phyloP scores from a whole-genome alignment of 2,888 invertebrate species.

The Eueremaeus valkanovi region DNA sequence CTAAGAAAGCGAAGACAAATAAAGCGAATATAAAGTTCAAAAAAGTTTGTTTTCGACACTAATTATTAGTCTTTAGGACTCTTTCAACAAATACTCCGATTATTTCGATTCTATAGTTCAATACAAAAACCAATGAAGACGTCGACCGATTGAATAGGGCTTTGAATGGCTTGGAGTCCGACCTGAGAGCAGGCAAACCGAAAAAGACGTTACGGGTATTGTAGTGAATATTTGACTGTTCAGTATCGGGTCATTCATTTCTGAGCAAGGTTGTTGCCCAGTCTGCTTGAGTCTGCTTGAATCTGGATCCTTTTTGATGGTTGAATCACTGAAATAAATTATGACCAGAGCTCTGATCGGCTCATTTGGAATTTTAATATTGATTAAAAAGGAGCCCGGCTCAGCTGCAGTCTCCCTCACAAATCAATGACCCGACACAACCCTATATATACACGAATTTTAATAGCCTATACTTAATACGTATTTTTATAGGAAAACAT shows the following conservation, averaged over 20 bases:
- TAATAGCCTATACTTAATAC: neutral
- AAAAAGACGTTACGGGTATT: too few species aligned
- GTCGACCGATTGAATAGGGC: constrained; percentile 34
- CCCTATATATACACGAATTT: too few species aligned
- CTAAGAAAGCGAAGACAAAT: constrained; percentile 44
- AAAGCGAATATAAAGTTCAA: constrained; percentile 45
- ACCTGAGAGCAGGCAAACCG: neutral
- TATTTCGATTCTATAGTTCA: constrained; percentile 32
- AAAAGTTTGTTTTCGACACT: constrained; percentile 42
- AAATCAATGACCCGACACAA: too few species aligned
- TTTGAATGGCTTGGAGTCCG: neutral
- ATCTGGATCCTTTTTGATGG: too few species aligned
- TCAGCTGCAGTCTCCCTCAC: too few species aligned
- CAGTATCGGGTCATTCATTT: neutral
- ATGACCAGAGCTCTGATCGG: too few species aligned
- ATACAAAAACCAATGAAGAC: constrained; percentile 34
- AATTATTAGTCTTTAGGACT: neutral
- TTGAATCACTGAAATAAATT: too few species aligned
- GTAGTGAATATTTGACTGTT: too few species aligned
- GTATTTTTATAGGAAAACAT: neutral
- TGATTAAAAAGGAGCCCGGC: too few species aligned
- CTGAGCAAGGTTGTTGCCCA: too few species aligned
- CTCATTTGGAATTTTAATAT: too few species aligned
- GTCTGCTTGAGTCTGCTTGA: too few species aligned
- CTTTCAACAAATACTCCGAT: neutral